Evolutionary conservation across 1,140 invertebrate genomes (phyloP), one percentile per base, ranked within the genome.

Genomic region (Cotesia typhae): DNA sequence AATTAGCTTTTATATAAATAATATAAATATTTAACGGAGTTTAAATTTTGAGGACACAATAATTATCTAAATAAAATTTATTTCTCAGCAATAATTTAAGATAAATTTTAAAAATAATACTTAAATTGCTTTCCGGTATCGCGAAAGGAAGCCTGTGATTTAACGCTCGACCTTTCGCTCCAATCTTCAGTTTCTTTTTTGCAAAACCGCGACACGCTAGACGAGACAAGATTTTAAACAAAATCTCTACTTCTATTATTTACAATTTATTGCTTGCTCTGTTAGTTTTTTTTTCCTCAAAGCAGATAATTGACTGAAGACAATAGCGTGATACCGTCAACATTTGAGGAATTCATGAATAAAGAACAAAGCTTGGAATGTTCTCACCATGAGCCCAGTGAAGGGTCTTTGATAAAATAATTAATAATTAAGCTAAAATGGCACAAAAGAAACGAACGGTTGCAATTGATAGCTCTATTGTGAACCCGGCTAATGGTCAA

Each of bases 91-190:
- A 7, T 41, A 9, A 47, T 47, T 47, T 6, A 60, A 17, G 20
- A 47, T 35, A 70, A 57, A 20, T 20, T 28, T 14, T 60, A 61
- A 61, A 28, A 28, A 61, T 9, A 60, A 60, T 10, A 60, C 28
- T 60, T 9, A 12, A 35, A 12, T 28, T 47, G n/a, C 37, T 61
- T 70, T 70, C 67, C 67, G 67, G 67, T 38, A 61, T 61, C 57
- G 12, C 60, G 47, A 61, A 57, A 70, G 57, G 38, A 61, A 70
- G 60, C 59, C n/a, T 38, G 67, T 70, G 12, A 70, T 70, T 70
- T 60, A 20, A 70, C 67, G 67, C 67, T 70, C 60, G 67, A 61
- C 67, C 67, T 70, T 70, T 60, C 35, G 38, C 67, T 14, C 9
- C 59, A 17, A 61, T 12, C 9, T 61, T 7, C 3, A 12, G 14